These are phyloP conservation scores for Phyllopteryx taeniolatus DNA, from an alignment of 2,113 vertebrate genomes.

Conservation along the genomic window DNA sequence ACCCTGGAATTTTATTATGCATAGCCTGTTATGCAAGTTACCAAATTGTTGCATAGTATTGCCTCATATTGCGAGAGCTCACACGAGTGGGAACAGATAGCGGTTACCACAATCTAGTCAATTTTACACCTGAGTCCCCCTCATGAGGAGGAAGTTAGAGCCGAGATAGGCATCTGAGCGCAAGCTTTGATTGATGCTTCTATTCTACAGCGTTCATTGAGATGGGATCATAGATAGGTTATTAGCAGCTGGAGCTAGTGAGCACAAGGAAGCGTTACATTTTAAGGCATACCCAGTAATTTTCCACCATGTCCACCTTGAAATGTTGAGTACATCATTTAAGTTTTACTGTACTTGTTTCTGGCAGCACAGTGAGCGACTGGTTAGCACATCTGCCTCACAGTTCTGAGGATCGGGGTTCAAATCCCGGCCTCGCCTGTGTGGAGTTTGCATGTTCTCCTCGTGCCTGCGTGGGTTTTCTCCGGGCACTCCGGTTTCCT, in stretches of 20 bases:
- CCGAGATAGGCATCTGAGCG: conserved; percentile 28
- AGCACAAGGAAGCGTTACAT: conserved; percentile 9
- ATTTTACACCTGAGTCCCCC: conserved; percentile 33
- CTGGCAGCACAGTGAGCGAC: too few species aligned
- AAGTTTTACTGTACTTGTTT: too few species aligned
- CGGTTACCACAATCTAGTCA: not conserved
- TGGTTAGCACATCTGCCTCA: too few species aligned
- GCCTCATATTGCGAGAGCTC: not conserved
- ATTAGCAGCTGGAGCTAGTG: not conserved
- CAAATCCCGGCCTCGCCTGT: too few species aligned
- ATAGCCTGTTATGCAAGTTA: conserved; percentile 5
- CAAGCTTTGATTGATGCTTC: conserved; percentile 21
- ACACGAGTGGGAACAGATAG: not conserved
- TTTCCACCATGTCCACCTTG: too few species aligned
- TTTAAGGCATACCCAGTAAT: too few species aligned
- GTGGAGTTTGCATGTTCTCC: too few species aligned
- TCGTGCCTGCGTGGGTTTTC: too few species aligned
- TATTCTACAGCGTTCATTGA: conserved; percentile 24
- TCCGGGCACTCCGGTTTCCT: too few species aligned
- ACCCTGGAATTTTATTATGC: conserved; percentile 1
- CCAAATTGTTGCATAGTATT: conserved; percentile 6
- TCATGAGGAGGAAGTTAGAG: conserved; percentile 32
- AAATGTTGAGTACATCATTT: too few species aligned
- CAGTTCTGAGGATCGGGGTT: too few species aligned
- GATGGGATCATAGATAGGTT: conserved; percentile 10